Base-by-base conservation (phyloP, 2,797 vertebrate species). In the Enteromius radiatus region DNA sequence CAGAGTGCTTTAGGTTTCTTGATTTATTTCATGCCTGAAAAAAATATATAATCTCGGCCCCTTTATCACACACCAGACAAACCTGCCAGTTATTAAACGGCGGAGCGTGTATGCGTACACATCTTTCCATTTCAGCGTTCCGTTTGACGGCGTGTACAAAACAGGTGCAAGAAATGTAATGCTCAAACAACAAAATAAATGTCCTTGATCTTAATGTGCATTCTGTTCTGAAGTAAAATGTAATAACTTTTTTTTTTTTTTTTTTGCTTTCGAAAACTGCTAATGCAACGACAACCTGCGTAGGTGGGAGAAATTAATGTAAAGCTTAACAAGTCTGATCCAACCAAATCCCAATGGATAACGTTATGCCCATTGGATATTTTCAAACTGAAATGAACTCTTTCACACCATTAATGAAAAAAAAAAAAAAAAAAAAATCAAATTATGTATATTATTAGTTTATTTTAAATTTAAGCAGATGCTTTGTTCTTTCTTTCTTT, bases 161-260 rank as follows among this genome's bases (percentile, higher is more conserved):
- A 78, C 45, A 54, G 14, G 33, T 59, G 33, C 14, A 2, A 14
- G 59, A 45, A 64, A 63, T 8, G 26, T 47, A 26, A 61, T 28
- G 70, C 19, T 4, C 7, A 52, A 41, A 33, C 17, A 64, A 52
- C 1, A 0, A 47, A 77, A 64, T 31, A 77, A 77, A 33, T 3
- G 3, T 33, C 59, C 41, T 77, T 77, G 76, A 64, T 65, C 19
- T 77, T 31, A 65, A 77, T 65, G 41, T 65, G 41, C 38, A 33
- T 61, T 23, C 56, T 26, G 26, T 64, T 64, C 41, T 41, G 41
- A 14, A 64, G 59, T 19, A 31, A 65, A 64, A 64, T 61, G 38
- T 45, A 77, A 33, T 14, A 45, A 65, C 59, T 26, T 45, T 64
- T 3, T n/a, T 3, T 1, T 26, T 45, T 64, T 3, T n/a, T 3